Conservation (phyloP, 30 jellyfish, hydroid and myxozoan species). For the Haliclystus octoradiatus region DNA sequence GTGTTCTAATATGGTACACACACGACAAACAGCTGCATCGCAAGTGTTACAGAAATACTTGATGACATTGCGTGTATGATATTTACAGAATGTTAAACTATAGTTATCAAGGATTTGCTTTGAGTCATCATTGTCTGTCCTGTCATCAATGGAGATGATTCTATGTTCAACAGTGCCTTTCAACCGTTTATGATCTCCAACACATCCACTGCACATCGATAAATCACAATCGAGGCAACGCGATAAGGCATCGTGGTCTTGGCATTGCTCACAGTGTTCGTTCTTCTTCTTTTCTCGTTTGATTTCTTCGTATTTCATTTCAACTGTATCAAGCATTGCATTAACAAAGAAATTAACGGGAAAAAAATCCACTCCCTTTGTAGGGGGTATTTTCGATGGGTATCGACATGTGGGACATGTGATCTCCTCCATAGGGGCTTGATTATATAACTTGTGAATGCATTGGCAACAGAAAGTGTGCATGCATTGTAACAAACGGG, state of each 20-base stretch:
- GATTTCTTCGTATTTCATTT: conserved; percentile 63
- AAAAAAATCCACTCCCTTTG: conserved; percentile 55
- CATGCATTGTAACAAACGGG: conserved; percentile 64
- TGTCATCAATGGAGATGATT: conserved; percentile 46
- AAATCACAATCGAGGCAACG: conserved; percentile 86
- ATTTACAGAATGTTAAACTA: conserved; percentile 86
- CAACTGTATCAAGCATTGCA: conserved; percentile 74
- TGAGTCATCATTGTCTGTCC: conserved; percentile 53
- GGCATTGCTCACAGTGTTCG: conserved; percentile 85
- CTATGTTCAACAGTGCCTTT: conserved; percentile 88
- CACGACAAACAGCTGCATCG: conserved; percentile 95
- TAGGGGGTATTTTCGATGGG: conserved; percentile 73
- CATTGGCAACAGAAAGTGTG: conserved; percentile 95
- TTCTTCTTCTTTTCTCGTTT: conserved; percentile 71
- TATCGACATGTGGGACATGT: conserved; percentile 91
- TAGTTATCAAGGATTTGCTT: conserved; percentile 68
- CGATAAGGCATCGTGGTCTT: conserved; percentile 41
- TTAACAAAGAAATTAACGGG: conserved; percentile 73
- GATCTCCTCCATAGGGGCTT: conserved; percentile 43
- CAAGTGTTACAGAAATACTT: conserved; percentile 94
- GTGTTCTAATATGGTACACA: conserved; percentile 91
- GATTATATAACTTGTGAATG: conserved; percentile 75
- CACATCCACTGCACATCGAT: conserved; percentile 70
- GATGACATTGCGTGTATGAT: conserved; percentile 86
- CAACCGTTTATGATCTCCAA: conserved; percentile 83